Percentiles rank a stretch among this genome's conserved stretches.
These are phyloP conservation scores for Rhincodon typus DNA, from an alignment of 2,797 vertebrate species.

Conservation along the genomic window DNA sequence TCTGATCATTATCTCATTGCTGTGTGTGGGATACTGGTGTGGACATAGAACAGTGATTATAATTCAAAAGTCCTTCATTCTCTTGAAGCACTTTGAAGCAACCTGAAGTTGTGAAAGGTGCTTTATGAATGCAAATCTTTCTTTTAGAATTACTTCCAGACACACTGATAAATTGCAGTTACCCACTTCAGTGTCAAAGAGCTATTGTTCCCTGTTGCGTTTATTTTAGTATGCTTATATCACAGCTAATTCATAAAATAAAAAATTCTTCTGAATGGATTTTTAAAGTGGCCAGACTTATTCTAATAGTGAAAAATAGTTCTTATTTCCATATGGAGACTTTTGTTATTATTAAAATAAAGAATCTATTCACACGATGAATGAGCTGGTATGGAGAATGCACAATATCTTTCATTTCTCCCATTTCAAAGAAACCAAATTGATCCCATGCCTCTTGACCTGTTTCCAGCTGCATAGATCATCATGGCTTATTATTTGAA, in stretches of 20 bases:
- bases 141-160: background rate
- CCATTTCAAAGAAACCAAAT: slow-evolving; percentile 12
- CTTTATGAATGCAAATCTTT: background rate
- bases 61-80: background rate
- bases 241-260: background rate
- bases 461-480: background rate
- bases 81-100: background rate
- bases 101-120: too few relatives aligned
- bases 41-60: background rate
- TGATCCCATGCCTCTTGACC: background rate
- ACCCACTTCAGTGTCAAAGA: background rate
- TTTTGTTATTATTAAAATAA: background rate
- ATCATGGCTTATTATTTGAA: background rate
- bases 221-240: background rate
- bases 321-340: background rate
- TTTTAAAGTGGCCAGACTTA: background rate
- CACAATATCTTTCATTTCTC: background rate
- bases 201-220: background rate
- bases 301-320: background rate
- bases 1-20: background rate
- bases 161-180: background rate
- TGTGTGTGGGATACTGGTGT: background rate
- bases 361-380: background rate
- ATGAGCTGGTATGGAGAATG: background rate
- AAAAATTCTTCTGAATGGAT: background rate